These are phyloP conservation scores for Pardosa pseudoannulata DNA, from an alignment of 2,888 invertebrate species.

Conservation along the genomic window DNA sequence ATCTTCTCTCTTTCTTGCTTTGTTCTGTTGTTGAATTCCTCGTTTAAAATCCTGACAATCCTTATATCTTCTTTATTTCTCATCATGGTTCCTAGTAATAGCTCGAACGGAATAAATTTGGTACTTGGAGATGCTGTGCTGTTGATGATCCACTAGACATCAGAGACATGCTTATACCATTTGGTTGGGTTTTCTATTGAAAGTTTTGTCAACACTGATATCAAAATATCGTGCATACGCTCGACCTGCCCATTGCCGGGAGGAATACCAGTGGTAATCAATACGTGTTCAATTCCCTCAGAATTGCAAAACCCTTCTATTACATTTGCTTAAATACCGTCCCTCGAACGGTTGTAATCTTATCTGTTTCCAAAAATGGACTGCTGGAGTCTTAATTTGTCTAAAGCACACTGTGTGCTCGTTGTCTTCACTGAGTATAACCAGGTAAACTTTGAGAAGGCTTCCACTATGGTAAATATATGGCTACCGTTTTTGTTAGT, in stretches of 20 bases:
- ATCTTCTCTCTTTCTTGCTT: too few relatives aligned
- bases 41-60: not conserved
- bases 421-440: slow-evolving; percentile 4
- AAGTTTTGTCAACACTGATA: not conserved
- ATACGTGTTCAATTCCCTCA: too few relatives aligned
- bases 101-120: slow-evolving; percentile 25
- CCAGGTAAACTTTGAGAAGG: slow-evolving; percentile 10
- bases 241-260: not conserved
- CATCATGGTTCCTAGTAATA: slow-evolving; percentile 14
- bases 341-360: too few relatives aligned
- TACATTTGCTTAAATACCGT: too few relatives aligned
- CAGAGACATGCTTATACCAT: slow-evolving; percentile 22
- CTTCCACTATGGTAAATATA: not conserved
- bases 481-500: not conserved
- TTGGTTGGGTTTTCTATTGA: not conserved
- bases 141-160: slow-evolving; percentile 18
- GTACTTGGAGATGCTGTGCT: slow-evolving; percentile 10
- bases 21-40: too few relatives aligned
- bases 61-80: slow-evolving; percentile 18
- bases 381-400: too few relatives aligned
- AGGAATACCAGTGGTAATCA: too few relatives aligned
- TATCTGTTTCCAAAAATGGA: too few relatives aligned
- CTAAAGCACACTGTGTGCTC: too few relatives aligned
- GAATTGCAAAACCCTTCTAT: too few relatives aligned
- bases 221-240: not conserved